phyloP scores from a whole-genome alignment of 92 coral and sea anemone genomes.

The Zoanthus solanderi region DNA sequence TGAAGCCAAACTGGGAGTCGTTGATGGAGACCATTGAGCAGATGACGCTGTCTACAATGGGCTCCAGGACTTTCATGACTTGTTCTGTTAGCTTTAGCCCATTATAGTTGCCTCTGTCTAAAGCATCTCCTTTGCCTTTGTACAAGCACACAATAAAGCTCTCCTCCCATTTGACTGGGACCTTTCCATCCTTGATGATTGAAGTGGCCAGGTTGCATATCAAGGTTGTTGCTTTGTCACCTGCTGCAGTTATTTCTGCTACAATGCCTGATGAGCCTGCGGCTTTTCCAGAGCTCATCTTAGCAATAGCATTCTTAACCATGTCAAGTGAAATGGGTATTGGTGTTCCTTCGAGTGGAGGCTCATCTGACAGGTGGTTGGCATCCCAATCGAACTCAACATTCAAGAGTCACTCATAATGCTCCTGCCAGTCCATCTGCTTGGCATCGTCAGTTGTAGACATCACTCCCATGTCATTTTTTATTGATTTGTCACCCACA shows the following conservation, averaged over 20 bases:
- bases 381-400: conserved; percentile 47
- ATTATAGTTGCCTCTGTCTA: conserved; percentile 36
- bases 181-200: too few relatives aligned
- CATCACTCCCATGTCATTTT: conserved; percentile 40
- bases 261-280: too few relatives aligned
- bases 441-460: conserved; percentile 32
- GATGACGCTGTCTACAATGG: too few relatives aligned
- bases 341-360: background rate
- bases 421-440: conserved; percentile 40
- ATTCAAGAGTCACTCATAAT: conserved; percentile 52
- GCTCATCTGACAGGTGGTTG: background rate
- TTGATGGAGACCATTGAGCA: too few relatives aligned
- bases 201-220: too few relatives aligned
- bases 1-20: too few relatives aligned
- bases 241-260: conserved; percentile 23
- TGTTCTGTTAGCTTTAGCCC: too few relatives aligned
- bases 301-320: too few relatives aligned
- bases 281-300: too few relatives aligned
- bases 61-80: too few relatives aligned
- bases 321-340: background rate
- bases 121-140: background rate
- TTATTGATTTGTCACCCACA: conserved; percentile 42
- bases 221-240: background rate
- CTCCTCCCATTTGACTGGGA: background rate
- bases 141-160: conserved; percentile 39